Conservation (phyloP, 2,888 invertebrate genomes). For the Eumacrocentrus americanus region DNA sequence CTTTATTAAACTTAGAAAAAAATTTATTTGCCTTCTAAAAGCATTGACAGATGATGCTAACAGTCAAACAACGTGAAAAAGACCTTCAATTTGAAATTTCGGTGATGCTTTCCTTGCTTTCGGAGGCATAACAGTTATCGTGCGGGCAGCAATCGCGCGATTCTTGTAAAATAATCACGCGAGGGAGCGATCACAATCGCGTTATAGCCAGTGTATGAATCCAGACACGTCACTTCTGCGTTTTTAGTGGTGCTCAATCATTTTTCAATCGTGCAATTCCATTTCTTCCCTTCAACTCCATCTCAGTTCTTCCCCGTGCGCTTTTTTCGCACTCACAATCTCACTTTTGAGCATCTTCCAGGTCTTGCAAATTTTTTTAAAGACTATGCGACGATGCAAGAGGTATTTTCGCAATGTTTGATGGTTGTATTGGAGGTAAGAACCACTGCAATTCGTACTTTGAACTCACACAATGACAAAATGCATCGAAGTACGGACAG, state of each 20-base stretch:
- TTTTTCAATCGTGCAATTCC: no score
- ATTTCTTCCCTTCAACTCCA: no score
- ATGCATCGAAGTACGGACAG: constrained; percentile 51
- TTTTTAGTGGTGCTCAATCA: constrained; percentile 51
- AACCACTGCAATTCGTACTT: constrained; percentile 47
- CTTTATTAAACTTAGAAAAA: no score
- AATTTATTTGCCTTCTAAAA: no score
- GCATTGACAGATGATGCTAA: no score
- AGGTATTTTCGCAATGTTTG: background rate
- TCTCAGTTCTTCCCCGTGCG: no score
- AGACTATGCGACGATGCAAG: background rate
- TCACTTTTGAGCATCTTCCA: no score
- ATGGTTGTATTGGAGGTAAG: constrained; percentile 35
- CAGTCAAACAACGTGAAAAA: no score
- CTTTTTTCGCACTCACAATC: no score
- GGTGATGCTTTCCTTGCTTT: no score
- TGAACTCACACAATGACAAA: constrained; percentile 19
- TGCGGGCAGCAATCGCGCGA: background rate
- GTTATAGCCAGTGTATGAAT: constrained; percentile 39
- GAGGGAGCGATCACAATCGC: constrained; percentile 29
- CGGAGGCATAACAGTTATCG: background rate
- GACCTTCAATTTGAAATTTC: no score
- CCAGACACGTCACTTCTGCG: constrained; percentile 48
- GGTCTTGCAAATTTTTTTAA: background rate
- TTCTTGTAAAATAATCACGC: background rate